Evolutionary conservation across 2,797 vertebrate species (phyloP).

Genomic region (Cryptoprocta ferox): DNA sequence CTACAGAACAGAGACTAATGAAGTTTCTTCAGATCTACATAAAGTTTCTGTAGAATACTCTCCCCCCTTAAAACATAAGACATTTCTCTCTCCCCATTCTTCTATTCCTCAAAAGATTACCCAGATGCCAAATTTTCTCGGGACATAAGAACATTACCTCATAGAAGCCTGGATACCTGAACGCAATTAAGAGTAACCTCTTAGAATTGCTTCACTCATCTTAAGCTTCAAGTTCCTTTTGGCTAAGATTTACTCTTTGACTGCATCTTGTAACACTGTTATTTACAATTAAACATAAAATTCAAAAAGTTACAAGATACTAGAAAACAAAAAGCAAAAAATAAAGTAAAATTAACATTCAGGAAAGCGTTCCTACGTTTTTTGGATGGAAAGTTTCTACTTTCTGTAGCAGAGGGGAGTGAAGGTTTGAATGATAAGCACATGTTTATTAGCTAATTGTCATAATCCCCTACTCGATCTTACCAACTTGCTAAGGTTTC

Average conservation of each 20-base stretch:
- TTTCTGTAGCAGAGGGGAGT: constrained; percentile 1
- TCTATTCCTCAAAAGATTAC: neutral
- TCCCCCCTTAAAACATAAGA: neutral
- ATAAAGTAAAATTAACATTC: neutral
- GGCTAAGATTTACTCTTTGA: constrained; percentile 2
- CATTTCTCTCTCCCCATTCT: neutral
- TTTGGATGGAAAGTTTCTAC: neutral
- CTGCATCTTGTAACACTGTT: neutral
- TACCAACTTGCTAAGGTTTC: neutral
- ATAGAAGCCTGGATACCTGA: neutral
- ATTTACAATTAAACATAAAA: neutral
- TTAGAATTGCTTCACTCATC: neutral
- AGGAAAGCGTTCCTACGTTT: neutral
- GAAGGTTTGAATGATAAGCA: neutral
- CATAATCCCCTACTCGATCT: neutral
- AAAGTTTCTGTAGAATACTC: neutral
- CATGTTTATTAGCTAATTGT: neutral
- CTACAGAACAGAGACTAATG: neutral
- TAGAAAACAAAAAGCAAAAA: neutral
- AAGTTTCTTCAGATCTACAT: neutral
- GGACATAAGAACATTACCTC: neutral
- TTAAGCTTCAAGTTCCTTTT: constrained; percentile 40
- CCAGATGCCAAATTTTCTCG: neutral
- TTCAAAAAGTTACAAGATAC: neutral
- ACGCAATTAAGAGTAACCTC: neutral